Evolutionary conservation across 2,797 vertebrate species (phyloP), one percentile per base, ranked within the genome.

Genomic region (Ceyx erithaca): DNA sequence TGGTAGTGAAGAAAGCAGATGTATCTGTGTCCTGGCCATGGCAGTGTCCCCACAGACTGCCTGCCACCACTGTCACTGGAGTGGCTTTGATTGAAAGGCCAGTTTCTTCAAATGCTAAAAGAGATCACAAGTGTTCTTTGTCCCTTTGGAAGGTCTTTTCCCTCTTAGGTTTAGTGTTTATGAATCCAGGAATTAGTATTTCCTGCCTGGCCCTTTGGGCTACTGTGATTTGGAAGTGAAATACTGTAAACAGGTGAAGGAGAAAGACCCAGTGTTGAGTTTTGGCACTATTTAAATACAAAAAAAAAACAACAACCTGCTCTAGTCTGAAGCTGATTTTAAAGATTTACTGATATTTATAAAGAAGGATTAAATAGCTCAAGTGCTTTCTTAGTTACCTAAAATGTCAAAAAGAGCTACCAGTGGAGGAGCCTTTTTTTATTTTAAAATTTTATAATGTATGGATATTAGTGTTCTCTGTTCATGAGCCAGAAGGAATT

Each of bases 231-330:
- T 89, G 52, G 35, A 78, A 26, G 30, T 70, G 19, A 76, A 43
- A 25, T 76, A 22, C 14, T 68, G 6, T 49, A 35, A 83, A 31
- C 14, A 51, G 16, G 14, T 11, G 10, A 4, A 28, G 73, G 67
- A 54, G 15, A 64, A 76, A n/a, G 22, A 18, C 69, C 4, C 26
- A 62, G 1, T 62, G 62, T n/a, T 49, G 57, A 51, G 4, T 20
- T 90, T 77, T 33, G 49, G 10, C 20, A 28, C 86, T 5, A 20
- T 71, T 46, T 55, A 75, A 49, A 20, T 72, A 31, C 43, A 72
- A 48, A 43, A 61, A 48, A 51, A 41, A 68, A 51, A n/a, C n/a
- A n/a, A n/a, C n/a, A n/a, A n/a, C n/a, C n/a, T 0, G 0, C 5
- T 9, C 1, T 5, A 16, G 3, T 63, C 13, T 59, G 55, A 85